Conservation (phyloP, 2,797 vertebrate species). For the Mycteria americana region DNA sequence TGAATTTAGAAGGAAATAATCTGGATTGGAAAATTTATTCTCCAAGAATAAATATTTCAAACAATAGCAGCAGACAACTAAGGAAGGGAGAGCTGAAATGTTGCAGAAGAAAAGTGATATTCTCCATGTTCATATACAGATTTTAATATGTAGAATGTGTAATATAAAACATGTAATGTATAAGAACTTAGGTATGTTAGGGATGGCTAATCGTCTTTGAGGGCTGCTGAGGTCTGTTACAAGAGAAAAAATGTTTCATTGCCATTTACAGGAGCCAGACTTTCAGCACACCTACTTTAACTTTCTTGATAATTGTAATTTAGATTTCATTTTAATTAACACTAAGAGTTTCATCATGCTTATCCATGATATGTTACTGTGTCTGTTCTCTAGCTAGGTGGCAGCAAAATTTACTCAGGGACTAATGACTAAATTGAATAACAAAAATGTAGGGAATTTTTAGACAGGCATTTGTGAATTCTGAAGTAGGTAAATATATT, state of each 20-base stretch:
- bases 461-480: neutral
- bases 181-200: neutral
- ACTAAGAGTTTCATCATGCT: neutral
- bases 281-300: neutral
- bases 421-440: neutral
- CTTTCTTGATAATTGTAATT: neutral
- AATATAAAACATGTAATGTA: neutral
- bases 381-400: neutral
- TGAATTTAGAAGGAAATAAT: neutral
- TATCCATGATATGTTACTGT: neutral
- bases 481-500: neutral
- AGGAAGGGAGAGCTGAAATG: neutral
- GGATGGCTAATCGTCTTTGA: neutral
- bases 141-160: neutral
- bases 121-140: neutral
- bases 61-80: neutral
- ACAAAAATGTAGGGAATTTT: neutral
- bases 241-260: neutral
- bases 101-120: neutral
- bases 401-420: neutral
- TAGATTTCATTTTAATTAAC: neutral
- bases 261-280: neutral
- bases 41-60: neutral
- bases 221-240: neutral
- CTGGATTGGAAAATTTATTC: neutral